Evolutionary conservation across 2,797 vertebrate genomes (phyloP).

Genomic region (Mastacembelus armatus): DNA sequence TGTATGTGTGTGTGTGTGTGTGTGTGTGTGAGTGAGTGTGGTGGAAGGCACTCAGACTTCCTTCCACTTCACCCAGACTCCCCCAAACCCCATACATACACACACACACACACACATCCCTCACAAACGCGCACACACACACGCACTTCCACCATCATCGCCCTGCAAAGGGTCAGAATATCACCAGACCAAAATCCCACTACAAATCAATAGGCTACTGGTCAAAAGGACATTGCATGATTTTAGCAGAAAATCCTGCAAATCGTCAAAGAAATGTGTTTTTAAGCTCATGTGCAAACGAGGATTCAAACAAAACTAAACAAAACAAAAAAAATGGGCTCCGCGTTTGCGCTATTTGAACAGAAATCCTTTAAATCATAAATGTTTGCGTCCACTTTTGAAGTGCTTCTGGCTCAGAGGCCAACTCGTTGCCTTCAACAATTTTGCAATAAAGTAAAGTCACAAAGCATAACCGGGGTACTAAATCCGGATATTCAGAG

Average conservation of each 20-base stretch:
- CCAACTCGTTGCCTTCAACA: slow-evolving; percentile 26
- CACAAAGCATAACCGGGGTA: slow-evolving; percentile 42
- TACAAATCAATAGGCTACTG: slow-evolving; percentile 46
- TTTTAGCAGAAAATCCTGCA: slow-evolving; percentile 36
- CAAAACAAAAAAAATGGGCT: too few species aligned
- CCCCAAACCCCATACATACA: slow-evolving; percentile 28
- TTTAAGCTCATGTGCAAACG: not conserved
- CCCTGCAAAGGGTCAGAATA: slow-evolving; percentile 67
- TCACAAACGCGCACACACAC: slow-evolving; percentile 15
- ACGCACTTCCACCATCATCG: slow-evolving; percentile 22
- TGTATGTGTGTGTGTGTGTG: slow-evolving; percentile 14
- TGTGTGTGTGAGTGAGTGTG: not conserved
- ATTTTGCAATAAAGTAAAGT: slow-evolving; percentile 65
- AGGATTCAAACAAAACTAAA: slow-evolving; percentile 1
- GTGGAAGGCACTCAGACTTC: slow-evolving; percentile 56
- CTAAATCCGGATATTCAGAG: slow-evolving; percentile 50
- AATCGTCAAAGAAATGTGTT: slow-evolving; percentile 24
- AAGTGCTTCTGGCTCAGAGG: slow-evolving; percentile 13
- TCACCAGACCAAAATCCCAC: slow-evolving; percentile 46
- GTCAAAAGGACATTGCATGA: slow-evolving; percentile 39
- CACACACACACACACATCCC: slow-evolving; percentile 17
- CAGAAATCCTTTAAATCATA: slow-evolving; percentile 20
- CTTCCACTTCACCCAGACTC: slow-evolving; percentile 53
- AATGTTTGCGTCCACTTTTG: slow-evolving; percentile 14
- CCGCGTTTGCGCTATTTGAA: slow-evolving; percentile 7